These are phyloP conservation scores for Bombus sibiricus DNA, from an alignment of 1,140 invertebrate genomes.

Conservation along the genomic window DNA sequence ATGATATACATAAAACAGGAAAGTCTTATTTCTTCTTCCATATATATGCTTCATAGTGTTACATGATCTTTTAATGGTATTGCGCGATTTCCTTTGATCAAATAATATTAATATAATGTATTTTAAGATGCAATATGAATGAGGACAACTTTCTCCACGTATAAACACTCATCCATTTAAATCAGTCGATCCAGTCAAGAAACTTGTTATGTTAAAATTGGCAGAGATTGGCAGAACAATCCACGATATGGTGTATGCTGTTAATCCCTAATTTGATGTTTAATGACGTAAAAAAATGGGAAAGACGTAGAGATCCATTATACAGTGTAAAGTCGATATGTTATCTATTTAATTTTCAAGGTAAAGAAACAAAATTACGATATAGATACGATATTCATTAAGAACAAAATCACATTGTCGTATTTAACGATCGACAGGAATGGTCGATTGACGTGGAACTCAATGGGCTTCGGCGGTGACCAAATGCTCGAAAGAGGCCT, in stretches of 20 bases:
- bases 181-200: not conserved
- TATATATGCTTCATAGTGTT: not conserved
- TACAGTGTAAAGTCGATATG: not conserved
- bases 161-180: constrained; percentile 18
- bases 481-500: constrained; percentile 61
- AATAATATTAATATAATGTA: not conserved
- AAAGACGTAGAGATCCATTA: not conserved
- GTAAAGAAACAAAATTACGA: not conserved
- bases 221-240: not conserved
- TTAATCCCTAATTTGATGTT: not conserved
- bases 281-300: not conserved
- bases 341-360: not conserved
- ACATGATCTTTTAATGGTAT: not conserved
- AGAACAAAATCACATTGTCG: constrained; percentile 1
- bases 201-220: constrained; percentile 2
- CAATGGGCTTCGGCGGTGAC: constrained; percentile 58
- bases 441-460: constrained; percentile 57
- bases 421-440: constrained; percentile 57
- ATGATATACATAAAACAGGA: not conserved
- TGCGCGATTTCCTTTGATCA: not conserved
- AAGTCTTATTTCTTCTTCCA: not conserved
- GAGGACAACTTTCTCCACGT: not conserved
- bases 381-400: not conserved
- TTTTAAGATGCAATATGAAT: not conserved
- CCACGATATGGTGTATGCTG: not conserved